phyloP scores from a whole-genome alignment of 2,888 invertebrate species.

The Melinaea menophilus region DNA sequence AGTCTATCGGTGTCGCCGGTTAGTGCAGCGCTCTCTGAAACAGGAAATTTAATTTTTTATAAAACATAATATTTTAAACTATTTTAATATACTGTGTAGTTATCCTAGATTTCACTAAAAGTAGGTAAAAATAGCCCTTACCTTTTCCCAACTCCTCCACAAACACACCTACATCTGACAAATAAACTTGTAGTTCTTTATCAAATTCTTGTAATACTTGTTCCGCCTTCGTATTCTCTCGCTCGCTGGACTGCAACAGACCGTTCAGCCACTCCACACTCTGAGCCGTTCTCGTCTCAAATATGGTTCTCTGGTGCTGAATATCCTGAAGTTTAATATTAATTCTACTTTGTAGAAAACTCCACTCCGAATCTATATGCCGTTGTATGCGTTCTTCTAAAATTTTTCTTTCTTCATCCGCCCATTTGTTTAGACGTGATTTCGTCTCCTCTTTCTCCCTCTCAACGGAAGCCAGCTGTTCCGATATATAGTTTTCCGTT shows the following conservation, averaged over 20 bases:
- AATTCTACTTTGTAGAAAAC: constrained; percentile 43
- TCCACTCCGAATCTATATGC: constrained; percentile 40
- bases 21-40: constrained; percentile 47
- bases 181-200: constrained; percentile 42
- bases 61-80: neutral
- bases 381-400: constrained; percentile 56
- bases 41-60: neutral
- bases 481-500: constrained; percentile 38
- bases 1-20: constrained; percentile 49
- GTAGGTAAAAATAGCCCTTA: constrained; percentile 27
- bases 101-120: neutral
- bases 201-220: constrained; percentile 46
- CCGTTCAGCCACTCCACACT: constrained; percentile 41
- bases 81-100: neutral
- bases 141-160: constrained; percentile 61
- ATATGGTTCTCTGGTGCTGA: constrained; percentile 38
- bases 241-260: constrained; percentile 38
- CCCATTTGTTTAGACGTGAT: constrained; percentile 43
- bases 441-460: constrained; percentile 40
- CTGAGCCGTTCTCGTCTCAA: constrained; percentile 43
- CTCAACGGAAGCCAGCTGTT: constrained; percentile 46
- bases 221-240: constrained; percentile 48
- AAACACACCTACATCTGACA: constrained; percentile 48
- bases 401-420: constrained; percentile 45
- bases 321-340: constrained; percentile 45